Base-by-base conservation (phyloP, 2,888 invertebrate species). In the Chironomus riparius region DNA sequence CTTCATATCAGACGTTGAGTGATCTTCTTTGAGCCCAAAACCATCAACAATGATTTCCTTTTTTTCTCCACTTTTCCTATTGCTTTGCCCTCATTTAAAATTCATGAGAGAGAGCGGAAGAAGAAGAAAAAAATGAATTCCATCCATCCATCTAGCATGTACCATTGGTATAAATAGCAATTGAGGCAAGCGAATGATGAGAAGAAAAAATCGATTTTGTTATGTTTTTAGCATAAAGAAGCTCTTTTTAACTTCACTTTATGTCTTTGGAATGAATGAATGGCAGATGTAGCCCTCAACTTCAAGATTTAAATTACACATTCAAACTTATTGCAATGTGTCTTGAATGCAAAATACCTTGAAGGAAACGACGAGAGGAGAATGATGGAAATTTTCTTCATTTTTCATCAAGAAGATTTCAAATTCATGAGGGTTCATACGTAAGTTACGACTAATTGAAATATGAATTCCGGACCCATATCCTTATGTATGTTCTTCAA, bases 301-400 rank as follows among this genome's bases (percentile, higher is more conserved):
- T 62, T 62, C 62, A 72, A 72, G 72, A 72, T 72, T 72, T 72
- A 50, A 72, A 72, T 61, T 72, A 72, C 72, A 72, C 61, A 72
- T 72, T 72, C 15, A 72, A 72, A 72, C 18, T 72, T 72, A 61
- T 61, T 38, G 72, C 62, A n/a, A 62, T 72, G 50, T 50, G 72
- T 72, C 50, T n/a, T 61, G 72, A 72, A 72, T 62, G 50, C 72
- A 62, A 72, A 72, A 21, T 56, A 56, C n/a, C n/a, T 56, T 56
- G 56, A 56, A 56, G 15, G 7, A 56, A 56, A 7, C n/a, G 15
- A 18, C 15, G 18, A 7, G 56, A 18, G 4, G 3, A 7, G 56
- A 56, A 56, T 18, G 56, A 18, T 65, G 65, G 2, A 65, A 21
- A 24, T 4, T 65, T 65, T 22, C 24, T 24, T 65, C 15, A 50